A percentile compares a stretch with the other conserved stretches of the same genome.
Conservation (phyloP, 30 jellyfish, hydroid and myxozoan genomes). For the Rhopilema esculentum region DNA sequence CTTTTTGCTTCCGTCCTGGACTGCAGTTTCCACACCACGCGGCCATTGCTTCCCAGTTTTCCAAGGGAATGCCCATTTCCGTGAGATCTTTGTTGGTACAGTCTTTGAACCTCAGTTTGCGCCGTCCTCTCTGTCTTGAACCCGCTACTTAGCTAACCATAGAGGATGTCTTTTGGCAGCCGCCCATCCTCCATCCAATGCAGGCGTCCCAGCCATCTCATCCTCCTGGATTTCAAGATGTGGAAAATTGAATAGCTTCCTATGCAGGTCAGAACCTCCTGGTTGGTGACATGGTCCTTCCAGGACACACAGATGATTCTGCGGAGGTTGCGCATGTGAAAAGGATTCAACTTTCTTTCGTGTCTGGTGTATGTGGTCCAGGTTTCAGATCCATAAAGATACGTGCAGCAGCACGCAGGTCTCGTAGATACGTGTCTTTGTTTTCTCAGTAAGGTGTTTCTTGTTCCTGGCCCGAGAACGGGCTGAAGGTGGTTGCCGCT, state of each 20-base stretch:
- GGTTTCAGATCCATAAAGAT: constrained; percentile 11
- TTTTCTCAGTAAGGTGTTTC: background rate
- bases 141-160: background rate
- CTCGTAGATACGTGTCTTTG: background rate
- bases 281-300: background rate
- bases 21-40: background rate
- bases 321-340: constrained; percentile 14
- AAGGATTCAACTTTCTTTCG: constrained; percentile 4
- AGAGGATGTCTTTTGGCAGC: constrained; percentile 4
- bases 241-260: no score
- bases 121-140: background rate
- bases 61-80: background rate
- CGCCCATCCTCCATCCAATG: background rate
- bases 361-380: constrained; percentile 19
- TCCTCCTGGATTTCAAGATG: background rate
- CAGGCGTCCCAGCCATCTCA: constrained; percentile 1
- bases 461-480: background rate
- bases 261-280: background rate
- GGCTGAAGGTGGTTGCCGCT: constrained; percentile 7
- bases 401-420: constrained; percentile 1
- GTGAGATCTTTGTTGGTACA: background rate
- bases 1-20: background rate
- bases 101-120: background rate
- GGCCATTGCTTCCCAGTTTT: background rate
- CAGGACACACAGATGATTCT: background rate